Percentiles rank a stretch among this genome's conserved stretches.
These are phyloP conservation scores for Oplegnathus fasciatus DNA, from an alignment of 2,113 vertebrate genomes.

Conservation along the genomic window DNA sequence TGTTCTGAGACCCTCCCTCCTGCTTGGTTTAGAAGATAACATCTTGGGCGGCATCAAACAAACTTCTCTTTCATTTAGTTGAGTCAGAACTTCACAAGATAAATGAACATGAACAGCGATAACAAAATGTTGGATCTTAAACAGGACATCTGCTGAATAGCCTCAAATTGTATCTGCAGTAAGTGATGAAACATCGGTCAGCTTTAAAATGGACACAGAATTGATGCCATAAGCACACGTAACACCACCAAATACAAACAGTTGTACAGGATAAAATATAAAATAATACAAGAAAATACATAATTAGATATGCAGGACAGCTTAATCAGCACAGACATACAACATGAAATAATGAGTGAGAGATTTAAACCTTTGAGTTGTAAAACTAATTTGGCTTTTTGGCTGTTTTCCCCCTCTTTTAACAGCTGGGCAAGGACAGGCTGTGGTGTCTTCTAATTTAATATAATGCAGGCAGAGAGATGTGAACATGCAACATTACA, in stretches of 20 bases:
- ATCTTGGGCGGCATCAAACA: neutral
- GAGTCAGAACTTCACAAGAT: neutral
- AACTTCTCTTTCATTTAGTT: neutral
- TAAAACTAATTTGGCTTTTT: neutral
- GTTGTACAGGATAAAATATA: too few species aligned
- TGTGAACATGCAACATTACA: slow-evolving; percentile 70
- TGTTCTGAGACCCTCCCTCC: too few species aligned
- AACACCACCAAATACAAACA: neutral
- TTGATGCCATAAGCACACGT: neutral
- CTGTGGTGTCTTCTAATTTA: slow-evolving; percentile 69
- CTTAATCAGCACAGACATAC: neutral
- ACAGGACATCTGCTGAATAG: neutral
- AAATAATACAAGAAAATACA: neutral
- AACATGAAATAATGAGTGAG: neutral
- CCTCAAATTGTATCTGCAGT: neutral
- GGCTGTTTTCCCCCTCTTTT: neutral
- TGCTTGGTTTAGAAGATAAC: neutral
- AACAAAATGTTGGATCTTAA: neutral
- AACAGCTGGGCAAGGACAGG: slow-evolving; percentile 59
- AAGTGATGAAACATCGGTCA: neutral
- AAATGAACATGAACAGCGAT: neutral
- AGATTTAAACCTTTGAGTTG: neutral
- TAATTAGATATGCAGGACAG: neutral
- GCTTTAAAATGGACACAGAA: neutral
- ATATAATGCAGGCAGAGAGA: slow-evolving; percentile 58